Conservation (phyloP, 2,888 invertebrate genomes). For the Erebia aethiops region DNA sequence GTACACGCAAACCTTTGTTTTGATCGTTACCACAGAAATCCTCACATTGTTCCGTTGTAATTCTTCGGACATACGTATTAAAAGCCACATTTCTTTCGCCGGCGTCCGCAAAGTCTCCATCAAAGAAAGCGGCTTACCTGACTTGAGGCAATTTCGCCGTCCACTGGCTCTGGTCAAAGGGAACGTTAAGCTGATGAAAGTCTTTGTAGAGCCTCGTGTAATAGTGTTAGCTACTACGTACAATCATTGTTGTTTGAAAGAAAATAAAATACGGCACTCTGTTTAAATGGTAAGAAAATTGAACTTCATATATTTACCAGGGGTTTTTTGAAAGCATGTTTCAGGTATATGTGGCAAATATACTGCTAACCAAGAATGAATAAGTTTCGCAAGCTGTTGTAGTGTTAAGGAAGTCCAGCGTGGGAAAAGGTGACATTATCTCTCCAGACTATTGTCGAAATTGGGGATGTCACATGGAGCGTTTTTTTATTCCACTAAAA, state of each 20-base stretch:
- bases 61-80: slow-evolving; percentile 31
- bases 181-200: slow-evolving; percentile 64
- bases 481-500: no score
- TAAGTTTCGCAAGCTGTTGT: no score
- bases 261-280: slow-evolving; percentile 15
- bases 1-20: slow-evolving; percentile 24
- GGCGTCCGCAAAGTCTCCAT: slow-evolving; percentile 49
- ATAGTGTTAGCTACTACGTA: slow-evolving; percentile 34
- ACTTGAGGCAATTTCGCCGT: slow-evolving; percentile 78
- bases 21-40: slow-evolving; percentile 9
- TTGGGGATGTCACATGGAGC: no score
- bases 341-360: no score
- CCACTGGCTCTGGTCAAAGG: slow-evolving; percentile 72
- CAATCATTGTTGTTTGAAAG: slow-evolving; percentile 25
- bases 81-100: slow-evolving; percentile 41
- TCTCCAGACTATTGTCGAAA: no score
- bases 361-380: no score
- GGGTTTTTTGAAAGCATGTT: no score
- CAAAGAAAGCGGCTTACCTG: slow-evolving; percentile 79
- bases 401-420: no score
- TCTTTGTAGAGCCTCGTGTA: slow-evolving; percentile 58
- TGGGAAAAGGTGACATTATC: no score
- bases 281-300: neutral
- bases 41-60: slow-evolving; percentile 17
- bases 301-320: no score